Evolutionary conservation across 2,888 invertebrate genomes (phyloP), one percentile per base, ranked within the genome.

Genomic region (Rotaria magnacalcarata): DNA sequence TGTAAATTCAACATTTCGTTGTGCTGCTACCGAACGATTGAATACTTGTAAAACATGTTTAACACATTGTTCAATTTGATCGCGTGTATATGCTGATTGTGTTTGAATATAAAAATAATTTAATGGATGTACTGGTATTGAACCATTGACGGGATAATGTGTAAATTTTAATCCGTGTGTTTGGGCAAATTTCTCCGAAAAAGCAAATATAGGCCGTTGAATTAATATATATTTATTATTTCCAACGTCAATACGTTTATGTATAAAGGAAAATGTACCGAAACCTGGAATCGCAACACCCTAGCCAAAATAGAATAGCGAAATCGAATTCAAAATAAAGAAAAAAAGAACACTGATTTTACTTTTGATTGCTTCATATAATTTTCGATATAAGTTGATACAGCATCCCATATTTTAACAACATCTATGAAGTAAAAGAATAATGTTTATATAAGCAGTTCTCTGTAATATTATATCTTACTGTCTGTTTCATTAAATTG

Each of bases 131-230:
- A 90, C 89, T 16, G 91, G 91, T 58, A 91, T 89, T 41, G 89
- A 89, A 90, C 90, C 90, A 88, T 90, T 89, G 8, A 90, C 89
- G 88, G 90, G 89, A 87, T 90, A 89, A 88, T 90, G 91, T 24
- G 89, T 89, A 87, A 89, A 89, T 86, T 90, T 89, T 14, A 91
- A 88, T 47, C 88, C 89, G 88, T 90, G 91, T 54, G 89, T 89
- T 88, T 90, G 90, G 85, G 90, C 90, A 88, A 91, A 90, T 87
- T 90, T 90, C 87, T 91, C 91, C 21, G 90, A 90, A 58, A 91
- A 88, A 75, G 89, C 88, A 87, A 91, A 91, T n/a, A 91, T 89
- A 67, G 91, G 91, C 84, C 91, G 88, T 87, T 91, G 91, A 56
- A 90, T 89, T 56, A 90, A 88, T 47, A 90, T 88, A 88, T 89